Percentiles rank a stretch among this genome's conserved stretches.
These are phyloP conservation scores for Pachyramphus minor DNA, from an alignment of 2,113 vertebrate genomes.

Conservation along the genomic window DNA sequence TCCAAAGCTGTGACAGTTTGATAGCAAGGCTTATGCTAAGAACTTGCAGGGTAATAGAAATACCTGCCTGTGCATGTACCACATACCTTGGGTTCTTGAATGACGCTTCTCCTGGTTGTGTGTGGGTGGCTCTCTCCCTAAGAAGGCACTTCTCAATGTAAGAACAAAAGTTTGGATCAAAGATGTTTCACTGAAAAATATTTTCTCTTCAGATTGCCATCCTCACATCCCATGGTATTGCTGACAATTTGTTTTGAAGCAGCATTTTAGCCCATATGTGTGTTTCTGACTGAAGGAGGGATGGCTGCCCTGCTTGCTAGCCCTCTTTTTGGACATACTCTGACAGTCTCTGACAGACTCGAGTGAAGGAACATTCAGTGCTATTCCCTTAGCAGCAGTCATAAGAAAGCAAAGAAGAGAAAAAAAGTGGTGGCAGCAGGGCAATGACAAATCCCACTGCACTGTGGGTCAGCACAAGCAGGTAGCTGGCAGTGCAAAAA, in stretches of 20 bases:
- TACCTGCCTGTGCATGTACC: neutral
- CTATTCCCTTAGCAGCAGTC: neutral
- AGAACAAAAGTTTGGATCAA: neutral
- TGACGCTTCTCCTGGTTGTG: neutral
- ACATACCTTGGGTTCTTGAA: neutral
- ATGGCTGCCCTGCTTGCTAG: neutral
- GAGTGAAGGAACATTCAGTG: neutral
- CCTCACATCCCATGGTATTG: rapidly evolving
- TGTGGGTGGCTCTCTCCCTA: neutral
- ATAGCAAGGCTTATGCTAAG: neutral
- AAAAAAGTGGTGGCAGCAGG: neutral
- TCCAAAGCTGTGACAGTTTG: neutral
- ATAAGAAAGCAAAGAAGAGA: neutral
- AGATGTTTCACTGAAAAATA: neutral
- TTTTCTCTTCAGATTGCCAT: neutral
- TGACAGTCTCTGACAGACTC: neutral
- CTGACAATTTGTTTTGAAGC: neutral
- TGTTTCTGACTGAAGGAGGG: neutral
- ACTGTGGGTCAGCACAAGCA: neutral
- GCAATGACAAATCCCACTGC: neutral
- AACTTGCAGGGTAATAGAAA: neutral
- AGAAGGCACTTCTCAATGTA: neutral
- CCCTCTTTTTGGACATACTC: neutral
- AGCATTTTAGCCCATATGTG: neutral
- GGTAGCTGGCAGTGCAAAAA: neutral